phyloP scores from a whole-genome alignment of 2,888 invertebrate genomes.

The Caenorhabditis panamensis region DNA sequence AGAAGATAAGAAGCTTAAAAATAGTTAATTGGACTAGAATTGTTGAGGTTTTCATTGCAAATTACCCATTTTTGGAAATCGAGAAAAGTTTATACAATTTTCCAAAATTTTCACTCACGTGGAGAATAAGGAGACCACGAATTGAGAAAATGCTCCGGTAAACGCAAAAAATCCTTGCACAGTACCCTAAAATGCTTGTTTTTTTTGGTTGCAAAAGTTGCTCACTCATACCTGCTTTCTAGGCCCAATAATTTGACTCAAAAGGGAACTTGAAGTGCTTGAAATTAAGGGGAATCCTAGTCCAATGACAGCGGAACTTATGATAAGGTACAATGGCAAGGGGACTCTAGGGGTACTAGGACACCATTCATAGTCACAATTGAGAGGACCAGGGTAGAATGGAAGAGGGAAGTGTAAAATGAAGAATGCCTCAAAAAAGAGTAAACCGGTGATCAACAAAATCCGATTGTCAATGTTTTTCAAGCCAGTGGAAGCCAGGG shows the following conservation, averaged over 20 bases:
- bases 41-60: too few relatives aligned
- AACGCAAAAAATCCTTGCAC: slow-evolving; percentile 67
- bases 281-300: slow-evolving; percentile 62
- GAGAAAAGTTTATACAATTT: too few relatives aligned
- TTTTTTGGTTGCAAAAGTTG: not conserved
- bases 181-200: slow-evolving; percentile 42
- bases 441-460: slow-evolving; percentile 44
- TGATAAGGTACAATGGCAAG: slow-evolving; percentile 49
- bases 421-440: slow-evolving; percentile 55
- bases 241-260: slow-evolving; percentile 64
- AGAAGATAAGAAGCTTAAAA: too few relatives aligned
- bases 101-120: slow-evolving; percentile 51
- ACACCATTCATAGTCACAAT: slow-evolving; percentile 62
- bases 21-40: too few relatives aligned
- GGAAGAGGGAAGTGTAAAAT: slow-evolving; percentile 60
- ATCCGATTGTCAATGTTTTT: slow-evolving; percentile 50
- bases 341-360: slow-evolving; percentile 59
- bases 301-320: slow-evolving; percentile 49
- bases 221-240: slow-evolving; percentile 55
- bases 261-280: slow-evolving; percentile 43
- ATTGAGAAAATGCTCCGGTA: slow-evolving; percentile 63
- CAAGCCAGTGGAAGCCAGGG: slow-evolving; percentile 55
- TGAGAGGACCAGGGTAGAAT: slow-evolving; percentile 58
- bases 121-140: slow-evolving; percentile 58
- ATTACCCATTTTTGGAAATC: too few relatives aligned